Conservation (phyloP, 2,888 invertebrate genomes). For the Ochropleura leucogaster region DNA sequence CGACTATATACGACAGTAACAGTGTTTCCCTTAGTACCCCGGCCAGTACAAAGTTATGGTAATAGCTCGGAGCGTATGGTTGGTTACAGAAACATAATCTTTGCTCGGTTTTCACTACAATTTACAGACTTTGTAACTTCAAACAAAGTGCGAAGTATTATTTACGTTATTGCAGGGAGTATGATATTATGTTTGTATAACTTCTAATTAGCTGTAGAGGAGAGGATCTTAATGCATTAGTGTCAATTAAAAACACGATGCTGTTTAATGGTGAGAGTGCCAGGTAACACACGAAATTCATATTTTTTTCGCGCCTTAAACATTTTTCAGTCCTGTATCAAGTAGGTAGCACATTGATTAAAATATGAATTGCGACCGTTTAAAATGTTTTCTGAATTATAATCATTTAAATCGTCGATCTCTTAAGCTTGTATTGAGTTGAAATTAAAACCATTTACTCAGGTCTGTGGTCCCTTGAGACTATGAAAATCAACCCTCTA, state of each 20-base stretch:
- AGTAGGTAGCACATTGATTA: too few relatives aligned
- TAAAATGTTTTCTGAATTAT: too few relatives aligned
- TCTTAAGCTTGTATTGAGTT: too few relatives aligned
- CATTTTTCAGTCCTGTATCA: too few relatives aligned
- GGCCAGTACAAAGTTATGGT: not conserved
- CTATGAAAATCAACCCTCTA: too few relatives aligned
- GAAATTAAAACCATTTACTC: too few relatives aligned
- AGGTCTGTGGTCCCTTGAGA: too few relatives aligned
- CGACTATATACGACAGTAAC: not conserved
- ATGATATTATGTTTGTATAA: not conserved
- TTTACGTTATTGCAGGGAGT: not conserved
- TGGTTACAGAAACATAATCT: conserved; percentile 1
- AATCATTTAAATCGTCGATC: too few relatives aligned
- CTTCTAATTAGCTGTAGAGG: not conserved
- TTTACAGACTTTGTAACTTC: not conserved
- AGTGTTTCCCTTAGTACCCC: not conserved
- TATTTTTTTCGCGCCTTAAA: too few relatives aligned
- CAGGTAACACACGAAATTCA: too few relatives aligned
- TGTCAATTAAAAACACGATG: not conserved
- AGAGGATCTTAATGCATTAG: not conserved
- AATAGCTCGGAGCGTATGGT: not conserved
- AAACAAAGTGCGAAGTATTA: conserved; percentile 4
- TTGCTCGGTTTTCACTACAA: not conserved
- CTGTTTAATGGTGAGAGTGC: not conserved
- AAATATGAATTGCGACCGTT: too few relatives aligned